Percentiles rank a stretch among this genome's conserved stretches.
phyloP scores from a whole-genome alignment of 2,888 invertebrate genomes.

The Exocentrus adspersus region DNA sequence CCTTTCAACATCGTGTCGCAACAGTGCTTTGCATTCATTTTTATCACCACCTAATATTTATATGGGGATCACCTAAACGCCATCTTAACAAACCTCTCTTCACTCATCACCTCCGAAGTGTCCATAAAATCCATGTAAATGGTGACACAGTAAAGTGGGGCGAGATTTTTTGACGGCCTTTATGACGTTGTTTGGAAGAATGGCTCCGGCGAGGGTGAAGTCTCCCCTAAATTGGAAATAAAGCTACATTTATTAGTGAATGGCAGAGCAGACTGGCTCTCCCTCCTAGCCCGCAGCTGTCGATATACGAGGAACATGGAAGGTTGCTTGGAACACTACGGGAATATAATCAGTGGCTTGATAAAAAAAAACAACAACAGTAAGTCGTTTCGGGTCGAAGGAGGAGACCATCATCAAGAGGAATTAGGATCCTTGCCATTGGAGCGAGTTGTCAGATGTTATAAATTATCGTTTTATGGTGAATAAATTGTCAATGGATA shows the following conservation, averaged over 20 bases:
- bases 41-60: conserved; percentile 20
- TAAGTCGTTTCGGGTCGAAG: not conserved
- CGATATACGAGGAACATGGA: conserved; percentile 19
- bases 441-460: not conserved
- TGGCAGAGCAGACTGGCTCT: conserved; percentile 17
- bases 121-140: conserved; percentile 33
- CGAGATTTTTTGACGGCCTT: conserved; percentile 34
- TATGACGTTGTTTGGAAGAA: conserved; percentile 23
- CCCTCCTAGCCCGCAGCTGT: conserved; percentile 33
- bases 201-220: conserved; percentile 26
- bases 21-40: not conserved
- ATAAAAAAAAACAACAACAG: not conserved
- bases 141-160: conserved; percentile 28
- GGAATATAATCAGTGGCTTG: conserved; percentile 3
- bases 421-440: not conserved
- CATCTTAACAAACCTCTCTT: conserved; percentile 22
- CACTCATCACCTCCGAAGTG: conserved; percentile 24
- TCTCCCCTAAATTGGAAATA: conserved; percentile 39
- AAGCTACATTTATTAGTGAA: conserved; percentile 40
- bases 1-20: conserved; percentile 6
- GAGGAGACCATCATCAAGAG: not conserved
- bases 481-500: too few species aligned
- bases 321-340: not conserved
- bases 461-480: too few species aligned
- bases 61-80: conserved; percentile 24